Base-by-base conservation (phyloP, 2,888 invertebrate species). In the Micoletzkya japonica region DNA sequence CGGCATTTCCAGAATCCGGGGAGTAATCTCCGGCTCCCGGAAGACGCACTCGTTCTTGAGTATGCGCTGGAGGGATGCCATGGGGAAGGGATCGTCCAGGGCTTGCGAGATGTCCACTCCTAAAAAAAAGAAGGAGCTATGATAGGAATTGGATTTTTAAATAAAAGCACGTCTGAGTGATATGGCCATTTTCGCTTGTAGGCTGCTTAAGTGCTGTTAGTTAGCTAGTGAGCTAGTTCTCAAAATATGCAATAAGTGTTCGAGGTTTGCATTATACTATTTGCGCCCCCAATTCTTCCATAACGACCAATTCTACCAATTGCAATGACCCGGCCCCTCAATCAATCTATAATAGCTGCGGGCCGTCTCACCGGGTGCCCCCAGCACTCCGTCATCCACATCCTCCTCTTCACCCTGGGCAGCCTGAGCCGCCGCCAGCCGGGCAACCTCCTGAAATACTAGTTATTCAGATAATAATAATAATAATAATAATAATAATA, bases 31-130 rank as follows among this genome's bases (percentile, higher is more conserved):
- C n/a, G n/a, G n/a, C n/a, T n/a, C n/a, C n/a, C n/a, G n/a, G n/a
- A n/a, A n/a, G n/a, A n/a, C n/a, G 17, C n/a, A 50, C 32, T 30
- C 28, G 34, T 63, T 50, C 30, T n/a, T n/a, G 24, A 63, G 28
- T 10, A 63, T 49, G 32, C 28, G 32, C 34, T 50, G 17, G 49
- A 63, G 63, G 2, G 63, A 28, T 36, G n/a, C 28, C 34, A 50
- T 44, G 24, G 63, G 63, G 10, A 50, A 30, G 10, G 50, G 32
- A 6, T 63, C 63, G 1, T n/a, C 24, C 32, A 32, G 4, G 2
- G 63, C 63, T 20, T 17, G 28, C 49, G 63, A 32, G 32, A 50
- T 26, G 30, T 63, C 34, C 24, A 63, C 63, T 2, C 49, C 61
- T 61, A n/a, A 17, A 44, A 39, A 1, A 60, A 26, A 3, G 2